These are phyloP conservation scores for Cantharis nigra DNA, from an alignment of 2,888 invertebrate genomes.

Conservation along the genomic window DNA sequence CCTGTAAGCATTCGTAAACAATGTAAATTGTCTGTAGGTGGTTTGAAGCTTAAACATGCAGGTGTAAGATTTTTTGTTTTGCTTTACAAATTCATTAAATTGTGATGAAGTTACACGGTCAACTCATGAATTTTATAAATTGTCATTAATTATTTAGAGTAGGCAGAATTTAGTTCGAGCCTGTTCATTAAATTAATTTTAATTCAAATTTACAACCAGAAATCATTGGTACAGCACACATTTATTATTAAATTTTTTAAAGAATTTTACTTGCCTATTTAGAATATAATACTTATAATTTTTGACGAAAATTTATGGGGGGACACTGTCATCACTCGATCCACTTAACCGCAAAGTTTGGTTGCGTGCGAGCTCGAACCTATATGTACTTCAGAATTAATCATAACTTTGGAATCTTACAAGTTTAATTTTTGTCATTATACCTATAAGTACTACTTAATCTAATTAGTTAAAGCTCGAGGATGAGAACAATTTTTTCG, in stretches of 20 bases:
- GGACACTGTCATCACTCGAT: neutral
- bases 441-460: neutral
- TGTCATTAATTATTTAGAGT: constrained; percentile 5
- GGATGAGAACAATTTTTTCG: neutral
- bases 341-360: neutral
- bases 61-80: constrained; percentile 26
- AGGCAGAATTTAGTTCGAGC: neutral
- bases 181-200: neutral
- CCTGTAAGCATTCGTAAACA: constrained; percentile 16
- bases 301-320: neutral
- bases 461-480: neutral
- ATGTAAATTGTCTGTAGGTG: constrained; percentile 16
- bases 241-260: neutral
- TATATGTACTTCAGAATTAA: neutral
- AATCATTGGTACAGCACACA: neutral
- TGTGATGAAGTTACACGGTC: constrained; percentile 8
- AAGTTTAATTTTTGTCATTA: neutral
- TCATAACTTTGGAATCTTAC: neutral
- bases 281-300: neutral
- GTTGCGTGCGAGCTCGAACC: neutral
- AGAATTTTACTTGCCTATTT: neutral
- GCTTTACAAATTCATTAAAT: constrained; percentile 18
- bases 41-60: constrained; percentile 24
- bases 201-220: neutral
- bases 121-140: constrained; percentile 18